phyloP scores from a whole-genome alignment of 1,140 invertebrate species.

The Patella vulgata region DNA sequence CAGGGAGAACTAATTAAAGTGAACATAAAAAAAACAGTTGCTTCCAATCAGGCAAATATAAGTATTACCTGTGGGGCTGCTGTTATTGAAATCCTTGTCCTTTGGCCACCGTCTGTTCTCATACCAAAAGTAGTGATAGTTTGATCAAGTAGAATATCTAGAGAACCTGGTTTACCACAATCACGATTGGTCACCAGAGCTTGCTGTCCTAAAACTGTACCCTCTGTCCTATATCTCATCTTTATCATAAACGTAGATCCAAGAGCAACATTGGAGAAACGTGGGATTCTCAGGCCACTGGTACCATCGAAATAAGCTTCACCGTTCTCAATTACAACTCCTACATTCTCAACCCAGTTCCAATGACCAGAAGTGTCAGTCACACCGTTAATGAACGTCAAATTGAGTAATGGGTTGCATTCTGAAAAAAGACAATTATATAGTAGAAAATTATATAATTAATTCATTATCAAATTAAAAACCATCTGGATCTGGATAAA shows the following conservation, averaged over 20 bases:
- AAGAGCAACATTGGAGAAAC: conserved; percentile 29
- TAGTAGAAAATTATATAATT: too few species aligned
- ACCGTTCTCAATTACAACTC: conserved; percentile 24
- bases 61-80: too few species aligned
- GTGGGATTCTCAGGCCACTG: conserved; percentile 17
- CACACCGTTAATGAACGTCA: conserved; percentile 19
- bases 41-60: too few species aligned
- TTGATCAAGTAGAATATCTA: conserved; percentile 46
- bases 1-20: too few species aligned
- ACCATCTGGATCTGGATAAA: too few species aligned
- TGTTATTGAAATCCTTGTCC: too few species aligned
- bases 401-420: conserved; percentile 21
- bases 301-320: conserved; percentile 33
- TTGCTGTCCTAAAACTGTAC: not conserved
- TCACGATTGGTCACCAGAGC: conserved; percentile 32
- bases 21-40: too few species aligned
- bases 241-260: conserved; percentile 15
- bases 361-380: conserved; percentile 20
- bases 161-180: conserved; percentile 23
- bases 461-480: too few species aligned
- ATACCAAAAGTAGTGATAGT: conserved; percentile 44
- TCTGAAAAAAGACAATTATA: conserved; percentile 6
- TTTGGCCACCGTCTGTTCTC: too few species aligned
- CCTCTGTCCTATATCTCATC: not conserved
- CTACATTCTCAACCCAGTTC: conserved; percentile 25